phyloP scores from a whole-genome alignment of 2,113 vertebrate species.

The Suncus etruscus region DNA sequence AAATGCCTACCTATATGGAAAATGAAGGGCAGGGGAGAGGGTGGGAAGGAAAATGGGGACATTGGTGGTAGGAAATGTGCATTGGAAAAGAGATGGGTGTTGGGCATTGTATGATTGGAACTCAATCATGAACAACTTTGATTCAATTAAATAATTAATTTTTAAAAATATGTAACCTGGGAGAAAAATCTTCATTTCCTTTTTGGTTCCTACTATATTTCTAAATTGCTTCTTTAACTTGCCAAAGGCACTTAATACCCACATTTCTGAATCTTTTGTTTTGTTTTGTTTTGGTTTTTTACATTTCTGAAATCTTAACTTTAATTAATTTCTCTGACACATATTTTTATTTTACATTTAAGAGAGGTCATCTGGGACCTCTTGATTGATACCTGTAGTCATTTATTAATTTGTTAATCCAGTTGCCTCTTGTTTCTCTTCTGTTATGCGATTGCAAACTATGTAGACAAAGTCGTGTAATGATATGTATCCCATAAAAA shows the following conservation, averaged over 20 bases:
- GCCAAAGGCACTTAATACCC: background rate
- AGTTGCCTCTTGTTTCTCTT: background rate
- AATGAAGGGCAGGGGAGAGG: too few species aligned
- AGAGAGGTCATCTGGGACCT: background rate
- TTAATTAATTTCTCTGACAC: background rate
- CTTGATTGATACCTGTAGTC: background rate
- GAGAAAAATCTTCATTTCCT: background rate
- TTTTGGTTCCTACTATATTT: background rate
- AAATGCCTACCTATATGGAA: too few species aligned
- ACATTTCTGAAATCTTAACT: background rate
- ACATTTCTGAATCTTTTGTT: background rate
- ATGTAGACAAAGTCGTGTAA: background rate
- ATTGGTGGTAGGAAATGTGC: too few species aligned
- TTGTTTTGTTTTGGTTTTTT: too few species aligned
- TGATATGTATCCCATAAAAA: background rate
- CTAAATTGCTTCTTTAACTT: conserved; percentile 8
- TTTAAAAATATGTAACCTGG: background rate
- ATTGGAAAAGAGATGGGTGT: too few species aligned
- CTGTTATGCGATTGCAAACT: background rate
- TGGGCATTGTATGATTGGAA: too few species aligned
- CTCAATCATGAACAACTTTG: too few species aligned
- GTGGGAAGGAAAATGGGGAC: too few species aligned
- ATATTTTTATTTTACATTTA: background rate
- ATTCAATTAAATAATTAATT: too few species aligned
- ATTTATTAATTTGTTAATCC: background rate